phyloP scores from a whole-genome alignment of 2,113 vertebrate species.

The Hyperoodon ampullatus region DNA sequence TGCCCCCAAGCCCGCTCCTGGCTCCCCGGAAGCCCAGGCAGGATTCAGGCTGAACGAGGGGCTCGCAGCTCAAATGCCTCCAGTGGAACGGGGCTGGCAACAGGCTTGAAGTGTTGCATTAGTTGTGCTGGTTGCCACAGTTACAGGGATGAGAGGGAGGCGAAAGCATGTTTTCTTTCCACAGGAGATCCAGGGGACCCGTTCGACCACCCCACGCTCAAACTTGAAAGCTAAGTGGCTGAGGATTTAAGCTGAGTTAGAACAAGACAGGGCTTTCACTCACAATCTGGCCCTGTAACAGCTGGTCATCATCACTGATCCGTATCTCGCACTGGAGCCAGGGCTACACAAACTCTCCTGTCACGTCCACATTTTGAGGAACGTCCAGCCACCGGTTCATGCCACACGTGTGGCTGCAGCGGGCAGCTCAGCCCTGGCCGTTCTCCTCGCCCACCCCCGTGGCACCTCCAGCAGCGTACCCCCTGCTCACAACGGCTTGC shows the following conservation, averaged over 20 bases:
- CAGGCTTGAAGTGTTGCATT: neutral
- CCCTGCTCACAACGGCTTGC: neutral
- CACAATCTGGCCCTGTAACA: neutral
- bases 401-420: neutral
- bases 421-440: too few relatives aligned
- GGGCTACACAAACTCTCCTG: neutral
- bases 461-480: neutral
- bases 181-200: neutral
- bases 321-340: neutral
- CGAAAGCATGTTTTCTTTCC: neutral
- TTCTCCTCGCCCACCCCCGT: neutral
- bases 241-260: constrained; percentile 13
- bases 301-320: neutral
- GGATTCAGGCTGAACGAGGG: neutral
- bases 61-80: neutral
- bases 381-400: neutral
- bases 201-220: neutral
- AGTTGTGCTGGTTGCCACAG: neutral
- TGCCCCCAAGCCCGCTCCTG: neutral
- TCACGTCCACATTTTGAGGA: neutral
- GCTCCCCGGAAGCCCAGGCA: neutral
- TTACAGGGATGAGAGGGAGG: neutral
- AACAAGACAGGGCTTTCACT: neutral
- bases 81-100: fast-evolving
- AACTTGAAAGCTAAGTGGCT: neutral